phyloP scores from a whole-genome alignment of 92 coral and sea anemone species.

The Bergia puertoricense region DNA sequence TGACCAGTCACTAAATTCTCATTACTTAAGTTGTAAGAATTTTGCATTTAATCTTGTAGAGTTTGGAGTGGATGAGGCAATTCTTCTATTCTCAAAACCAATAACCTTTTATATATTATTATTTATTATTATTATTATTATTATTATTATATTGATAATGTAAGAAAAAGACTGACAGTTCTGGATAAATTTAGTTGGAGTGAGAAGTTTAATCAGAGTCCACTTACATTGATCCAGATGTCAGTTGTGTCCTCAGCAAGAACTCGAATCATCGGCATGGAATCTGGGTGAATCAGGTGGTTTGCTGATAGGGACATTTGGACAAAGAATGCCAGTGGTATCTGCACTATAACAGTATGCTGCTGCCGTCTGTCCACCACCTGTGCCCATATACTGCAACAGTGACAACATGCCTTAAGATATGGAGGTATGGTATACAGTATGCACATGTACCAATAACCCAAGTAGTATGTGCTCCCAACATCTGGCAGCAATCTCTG shows the following conservation, averaged over 20 bases:
- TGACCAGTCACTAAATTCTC: too few relatives aligned
- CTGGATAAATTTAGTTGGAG: too few relatives aligned
- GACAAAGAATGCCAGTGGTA: slow-evolving; percentile 86
- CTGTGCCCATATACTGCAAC: slow-evolving; percentile 86
- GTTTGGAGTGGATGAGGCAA: too few relatives aligned
- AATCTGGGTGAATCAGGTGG: slow-evolving; percentile 62
- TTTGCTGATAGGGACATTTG: slow-evolving; percentile 75
- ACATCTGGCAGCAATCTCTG: not conserved
- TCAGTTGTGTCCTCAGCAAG: slow-evolving; percentile 93
- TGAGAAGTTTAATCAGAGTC: not conserved
- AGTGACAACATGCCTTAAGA: not conserved
- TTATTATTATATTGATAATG: too few relatives aligned
- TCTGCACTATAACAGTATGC: slow-evolving; percentile 79
- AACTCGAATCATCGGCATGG: slow-evolving; percentile 83
- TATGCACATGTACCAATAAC: not conserved
- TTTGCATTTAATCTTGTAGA: too few relatives aligned
- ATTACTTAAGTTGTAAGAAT: too few relatives aligned
- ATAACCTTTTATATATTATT: too few relatives aligned
- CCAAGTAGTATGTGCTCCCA: not conserved
- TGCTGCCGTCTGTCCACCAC: slow-evolving; percentile 91
- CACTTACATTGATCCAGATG: slow-evolving; percentile 93
- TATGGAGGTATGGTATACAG: not conserved
- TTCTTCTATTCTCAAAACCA: too few relatives aligned
- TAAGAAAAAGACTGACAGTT: too few relatives aligned
- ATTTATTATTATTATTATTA: too few relatives aligned